A percentile compares a stretch with the other conserved stretches of the same genome.
These are phyloP conservation scores for Drosophila paramelanica DNA, from an alignment of 2,888 invertebrate species.

Conservation along the genomic window DNA sequence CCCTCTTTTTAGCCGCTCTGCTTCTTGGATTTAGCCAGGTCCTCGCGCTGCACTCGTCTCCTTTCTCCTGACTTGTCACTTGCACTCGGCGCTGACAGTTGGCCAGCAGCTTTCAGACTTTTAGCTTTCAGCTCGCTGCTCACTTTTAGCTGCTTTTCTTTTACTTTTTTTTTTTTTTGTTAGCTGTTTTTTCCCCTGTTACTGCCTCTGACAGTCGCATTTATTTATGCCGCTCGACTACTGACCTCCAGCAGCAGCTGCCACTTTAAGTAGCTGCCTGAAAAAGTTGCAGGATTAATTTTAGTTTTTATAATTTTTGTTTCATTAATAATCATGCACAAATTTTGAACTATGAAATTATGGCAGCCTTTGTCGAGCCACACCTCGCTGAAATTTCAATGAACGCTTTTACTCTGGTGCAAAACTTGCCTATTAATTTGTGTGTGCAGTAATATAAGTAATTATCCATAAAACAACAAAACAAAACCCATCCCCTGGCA, in stretches of 20 bases:
- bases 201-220: constrained; percentile 69
- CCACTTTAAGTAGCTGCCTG: constrained; percentile 27
- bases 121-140: constrained; percentile 35
- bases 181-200: constrained; percentile 21
- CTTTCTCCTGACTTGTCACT: constrained; percentile 63
- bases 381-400: neutral
- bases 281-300: constrained; percentile 16
- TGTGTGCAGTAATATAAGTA: constrained; percentile 54
- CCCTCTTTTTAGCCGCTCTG: constrained; percentile 7
- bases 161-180: constrained; percentile 5
- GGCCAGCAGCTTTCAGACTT: constrained; percentile 68
- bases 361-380: constrained; percentile 1
- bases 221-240: constrained; percentile 53
- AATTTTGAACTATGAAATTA: constrained; percentile 24
- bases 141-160: constrained; percentile 10
- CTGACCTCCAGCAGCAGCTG: constrained; percentile 23
- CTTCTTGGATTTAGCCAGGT: constrained; percentile 1
- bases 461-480: constrained; percentile 51
- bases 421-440: constrained; percentile 1
- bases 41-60: constrained; percentile 6
- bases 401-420: neutral
- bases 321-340: constrained; percentile 31
- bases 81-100: constrained; percentile 70
- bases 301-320: constrained; percentile 5
- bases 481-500: no score